Base-by-base conservation (phyloP, 2,113 vertebrate species). In the Istiophorus platypterus region DNA sequence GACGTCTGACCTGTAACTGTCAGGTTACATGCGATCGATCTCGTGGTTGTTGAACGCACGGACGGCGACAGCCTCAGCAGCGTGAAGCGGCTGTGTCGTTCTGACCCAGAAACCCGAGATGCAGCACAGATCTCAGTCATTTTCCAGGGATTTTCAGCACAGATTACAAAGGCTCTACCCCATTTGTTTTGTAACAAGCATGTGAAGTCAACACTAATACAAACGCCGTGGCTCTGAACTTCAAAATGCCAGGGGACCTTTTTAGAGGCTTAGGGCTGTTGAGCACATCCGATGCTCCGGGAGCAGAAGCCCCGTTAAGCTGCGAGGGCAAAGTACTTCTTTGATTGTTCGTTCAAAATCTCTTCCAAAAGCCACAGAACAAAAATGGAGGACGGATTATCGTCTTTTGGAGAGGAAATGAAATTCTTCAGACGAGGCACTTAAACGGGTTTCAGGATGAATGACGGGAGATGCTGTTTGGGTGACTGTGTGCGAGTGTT, bases 341-440 rank as follows among this genome's bases (percentile, higher is more conserved):
- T 86, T 89, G 85, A 88, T 89, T 92, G 88, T 89, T 88, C 69
- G 76, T 34, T 73, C 11, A 27, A 80, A 92, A 90, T 90, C 82
- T 85, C 72, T 15, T 37, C 29, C 42, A 14, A 83, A 88, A 85
- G 78, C 81, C 41, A n/a, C 31, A 2, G 70, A 78, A 85, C 77
- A 81, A 74, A 90, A 86, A 85, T 72, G 59, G 29, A 78, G 51
- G 59, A 22, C 2, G 26, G 86, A 90, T 88, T 85, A 90, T 88
- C 80, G 61, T 37, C 67, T 56, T 29, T 14, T 27, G 41, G 29
- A 76, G 74, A 84, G 82, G 80, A 89, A 90, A 92, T 89, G 18
- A 82, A 86, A 84, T 85, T 90, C 80, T 87, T 84, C 80, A 91
- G 81, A 80, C 13, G 61, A 82, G 78, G 76, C 82, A 89, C 77